These are phyloP conservation scores for Ptilorrhoa leucosticta DNA, from an alignment of 2,113 vertebrate species.

Conservation along the genomic window DNA sequence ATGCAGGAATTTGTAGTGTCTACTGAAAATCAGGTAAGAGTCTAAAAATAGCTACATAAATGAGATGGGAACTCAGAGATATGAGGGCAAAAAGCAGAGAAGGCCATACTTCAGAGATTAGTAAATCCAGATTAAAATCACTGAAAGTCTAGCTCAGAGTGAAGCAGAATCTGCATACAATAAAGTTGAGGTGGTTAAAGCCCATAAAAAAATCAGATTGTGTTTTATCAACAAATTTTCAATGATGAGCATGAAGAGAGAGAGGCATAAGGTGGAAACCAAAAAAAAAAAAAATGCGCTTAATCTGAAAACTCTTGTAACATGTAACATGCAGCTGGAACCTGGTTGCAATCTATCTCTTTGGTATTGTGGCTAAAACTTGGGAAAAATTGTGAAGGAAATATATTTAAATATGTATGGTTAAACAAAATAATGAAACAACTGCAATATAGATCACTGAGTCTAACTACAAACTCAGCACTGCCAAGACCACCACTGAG, in stretches of 20 bases:
- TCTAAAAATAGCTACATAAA: not conserved
- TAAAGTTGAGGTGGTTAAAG: not conserved
- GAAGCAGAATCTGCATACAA: not conserved
- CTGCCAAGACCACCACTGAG: not conserved
- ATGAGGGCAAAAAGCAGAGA: not conserved
- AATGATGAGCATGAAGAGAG: not conserved
- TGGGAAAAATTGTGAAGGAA: not conserved
- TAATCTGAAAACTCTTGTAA: not conserved
- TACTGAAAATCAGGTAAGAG: not conserved
- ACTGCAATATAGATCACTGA: not conserved
- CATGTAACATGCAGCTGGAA: fast-evolving
- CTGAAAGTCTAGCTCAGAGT: not conserved
- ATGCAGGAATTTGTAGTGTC: not conserved
- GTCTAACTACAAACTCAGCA: not conserved
- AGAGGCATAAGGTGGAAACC: not conserved
- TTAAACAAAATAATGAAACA: not conserved
- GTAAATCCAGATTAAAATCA: not conserved
- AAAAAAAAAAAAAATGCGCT: not conserved
- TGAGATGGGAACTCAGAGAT: not conserved
- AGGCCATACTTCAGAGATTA: not conserved
- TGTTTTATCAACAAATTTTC: not conserved
- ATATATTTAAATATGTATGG: not conserved
- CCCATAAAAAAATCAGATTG: not conserved
- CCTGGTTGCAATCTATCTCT: not conserved
- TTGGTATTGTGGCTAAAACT: not conserved